Conservation (phyloP, 1,140 invertebrate genomes). For the Luehdorfia chinensis region DNA sequence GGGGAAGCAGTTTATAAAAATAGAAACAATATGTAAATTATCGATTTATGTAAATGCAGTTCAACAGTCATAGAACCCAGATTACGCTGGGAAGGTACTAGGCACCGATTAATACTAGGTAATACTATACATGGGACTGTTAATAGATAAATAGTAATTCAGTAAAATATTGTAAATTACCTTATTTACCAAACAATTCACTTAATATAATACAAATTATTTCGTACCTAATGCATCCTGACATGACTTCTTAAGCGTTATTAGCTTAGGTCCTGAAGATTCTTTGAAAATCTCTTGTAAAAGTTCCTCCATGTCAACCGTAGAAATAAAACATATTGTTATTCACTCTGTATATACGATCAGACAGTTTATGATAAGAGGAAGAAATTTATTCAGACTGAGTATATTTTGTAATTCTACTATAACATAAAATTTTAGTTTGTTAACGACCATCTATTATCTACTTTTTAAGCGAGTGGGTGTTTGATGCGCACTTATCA, state of each 20-base stretch:
- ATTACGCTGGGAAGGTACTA: no score
- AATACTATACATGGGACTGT: no score
- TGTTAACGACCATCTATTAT: neutral
- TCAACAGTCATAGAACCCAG: no score
- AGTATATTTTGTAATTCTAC: constrained; percentile 1
- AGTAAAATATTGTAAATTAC: no score
- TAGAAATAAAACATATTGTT: constrained; percentile 28
- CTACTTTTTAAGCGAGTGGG: constrained; percentile 29
- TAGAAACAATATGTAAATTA: no score
- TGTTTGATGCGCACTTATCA: constrained; percentile 38
- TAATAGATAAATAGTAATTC: no score
- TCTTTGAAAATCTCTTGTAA: constrained; percentile 88
- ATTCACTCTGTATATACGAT: neutral
- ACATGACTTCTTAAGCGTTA: constrained; percentile 83
- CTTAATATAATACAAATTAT: no score
- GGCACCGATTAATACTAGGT: no score
- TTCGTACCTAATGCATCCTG: constrained; percentile 87
- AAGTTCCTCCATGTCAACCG: constrained; percentile 86
- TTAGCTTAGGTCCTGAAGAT: constrained; percentile 84
- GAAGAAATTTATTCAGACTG: neutral
- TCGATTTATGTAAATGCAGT: no score
- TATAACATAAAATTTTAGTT: neutral
- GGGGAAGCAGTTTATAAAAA: no score
- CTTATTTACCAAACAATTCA: no score
- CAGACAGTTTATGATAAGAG: neutral